Conservation (phyloP, 2,888 invertebrate genomes). For the Drosophila lacicola region DNA sequence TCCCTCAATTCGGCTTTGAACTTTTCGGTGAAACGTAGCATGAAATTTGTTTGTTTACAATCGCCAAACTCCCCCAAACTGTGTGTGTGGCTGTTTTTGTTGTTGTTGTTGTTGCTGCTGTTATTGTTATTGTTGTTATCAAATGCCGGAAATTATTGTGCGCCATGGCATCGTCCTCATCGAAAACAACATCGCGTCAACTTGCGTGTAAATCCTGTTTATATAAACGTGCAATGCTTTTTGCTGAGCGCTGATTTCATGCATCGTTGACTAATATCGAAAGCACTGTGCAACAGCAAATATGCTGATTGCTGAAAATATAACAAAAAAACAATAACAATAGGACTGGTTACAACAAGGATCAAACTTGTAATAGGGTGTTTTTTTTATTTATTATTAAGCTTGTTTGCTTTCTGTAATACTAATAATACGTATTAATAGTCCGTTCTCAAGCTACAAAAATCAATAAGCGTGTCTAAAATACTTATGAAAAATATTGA, state of each 20-base stretch:
- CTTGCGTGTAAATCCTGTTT: constrained; percentile 74
- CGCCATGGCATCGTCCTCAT: constrained; percentile 55
- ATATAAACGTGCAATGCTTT: constrained; percentile 48
- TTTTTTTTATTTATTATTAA: constrained; percentile 3
- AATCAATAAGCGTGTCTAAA: no score
- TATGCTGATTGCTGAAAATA: constrained; percentile 23
- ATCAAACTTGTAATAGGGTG: not conserved
- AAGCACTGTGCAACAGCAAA: constrained; percentile 25
- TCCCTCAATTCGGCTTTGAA: constrained; percentile 52
- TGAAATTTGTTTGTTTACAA: constrained; percentile 81
- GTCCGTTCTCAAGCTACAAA: no score
- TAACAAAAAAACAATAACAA: constrained; percentile 38
- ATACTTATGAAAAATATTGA: no score
- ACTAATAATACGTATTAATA: no score
- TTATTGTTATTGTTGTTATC: constrained; percentile 61
- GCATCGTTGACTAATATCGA: constrained; percentile 62
- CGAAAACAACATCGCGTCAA: constrained; percentile 48
- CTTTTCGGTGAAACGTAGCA: constrained; percentile 73
- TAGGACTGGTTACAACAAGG: not conserved
- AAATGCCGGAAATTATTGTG: constrained; percentile 80
- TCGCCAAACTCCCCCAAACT: constrained; percentile 50
- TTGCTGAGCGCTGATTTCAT: constrained; percentile 66
- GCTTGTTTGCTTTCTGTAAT: not conserved
- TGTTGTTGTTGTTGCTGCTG: constrained; percentile 20
- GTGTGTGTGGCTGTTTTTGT: constrained; percentile 13